A percentile compares a stretch with the other conserved stretches of the same genome.
Conservation (phyloP, 2,888 invertebrate genomes). For the Temnothorax rugatulus region DNA sequence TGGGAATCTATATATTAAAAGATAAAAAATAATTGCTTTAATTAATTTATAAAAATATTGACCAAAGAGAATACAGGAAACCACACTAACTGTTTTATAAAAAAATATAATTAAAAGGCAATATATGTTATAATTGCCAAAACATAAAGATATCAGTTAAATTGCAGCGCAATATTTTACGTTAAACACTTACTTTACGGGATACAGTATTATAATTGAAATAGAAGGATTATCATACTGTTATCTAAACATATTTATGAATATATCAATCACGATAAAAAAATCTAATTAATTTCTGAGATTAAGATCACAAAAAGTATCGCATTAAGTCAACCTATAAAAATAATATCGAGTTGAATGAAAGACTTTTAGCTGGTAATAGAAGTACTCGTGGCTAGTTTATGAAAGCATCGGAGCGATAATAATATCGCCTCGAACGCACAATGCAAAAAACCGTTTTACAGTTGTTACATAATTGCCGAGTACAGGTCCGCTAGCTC, state of each 20-base stretch:
- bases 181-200: neutral
- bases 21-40: neutral
- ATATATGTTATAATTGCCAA: neutral
- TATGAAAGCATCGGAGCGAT: constrained; percentile 38
- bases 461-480: constrained; percentile 45
- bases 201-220: neutral
- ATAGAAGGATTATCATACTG: neutral
- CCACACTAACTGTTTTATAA: neutral
- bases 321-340: neutral
- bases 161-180: neutral
- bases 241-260: neutral
- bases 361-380: constrained; percentile 6
- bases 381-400: constrained; percentile 1
- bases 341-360: constrained; percentile 20
- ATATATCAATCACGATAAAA: neutral
- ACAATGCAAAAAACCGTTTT: constrained; percentile 31
- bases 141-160: neutral
- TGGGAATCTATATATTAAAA: neutral
- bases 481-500: neutral
- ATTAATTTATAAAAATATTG: neutral
- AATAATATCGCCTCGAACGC: constrained; percentile 34
- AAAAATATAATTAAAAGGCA: neutral
- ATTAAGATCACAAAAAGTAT: neutral
- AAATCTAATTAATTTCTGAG: neutral
- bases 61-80: neutral